Base-by-base conservation (phyloP, 1,140 invertebrate genomes). In the Streblospio benedicti region DNA sequence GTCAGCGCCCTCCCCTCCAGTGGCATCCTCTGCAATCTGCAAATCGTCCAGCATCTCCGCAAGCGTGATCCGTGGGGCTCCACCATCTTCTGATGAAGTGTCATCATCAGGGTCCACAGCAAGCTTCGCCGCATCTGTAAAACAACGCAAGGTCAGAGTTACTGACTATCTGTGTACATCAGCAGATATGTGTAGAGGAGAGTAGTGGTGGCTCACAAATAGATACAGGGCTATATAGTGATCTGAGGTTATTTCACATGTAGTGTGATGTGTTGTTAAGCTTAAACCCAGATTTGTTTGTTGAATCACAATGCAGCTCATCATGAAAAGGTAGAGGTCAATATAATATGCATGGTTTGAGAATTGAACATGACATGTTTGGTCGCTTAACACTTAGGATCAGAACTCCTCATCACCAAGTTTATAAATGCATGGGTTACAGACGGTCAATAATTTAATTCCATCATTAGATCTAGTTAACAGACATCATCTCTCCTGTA, bases 21-120 rank as follows among this genome's bases (percentile, higher is more conserved):
- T 77, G 4, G 76, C 71, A 67, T 78, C 78, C 31, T 77, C 72
- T 25, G 59, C 51, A 38, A 81, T 69, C 35, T 74, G 68, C 60
- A 98, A 80, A 79, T 98, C 95, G 63, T 98, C 93, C 59, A 99
- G 78, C 96, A 99, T 98, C 80, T 98, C 96, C 60, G 91, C 88
- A 0, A 98, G 81, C n/a, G 87, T 90, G 59, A 97, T 91, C 64
- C 85, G 81, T 1, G 93, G 94, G 16, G 85, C 73, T 30, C 81
- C 84, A 2, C 85, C 84, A 71, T 88, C 86, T 41, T 84, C 83
- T 44, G 77, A 65, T 16, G 27, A 9, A 28, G 67, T 66, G 43
- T 73, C 69, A 55, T 30, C 4, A 59, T 73, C 68, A 14, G 45
- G 28, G 47, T 75, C 74, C 31, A 80, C 73, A 68, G 57, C 78